Evolutionary conservation across 35 echinoderm and acorn worm genomes (phyloP).

Genomic region (Holothuria glaberrima): DNA sequence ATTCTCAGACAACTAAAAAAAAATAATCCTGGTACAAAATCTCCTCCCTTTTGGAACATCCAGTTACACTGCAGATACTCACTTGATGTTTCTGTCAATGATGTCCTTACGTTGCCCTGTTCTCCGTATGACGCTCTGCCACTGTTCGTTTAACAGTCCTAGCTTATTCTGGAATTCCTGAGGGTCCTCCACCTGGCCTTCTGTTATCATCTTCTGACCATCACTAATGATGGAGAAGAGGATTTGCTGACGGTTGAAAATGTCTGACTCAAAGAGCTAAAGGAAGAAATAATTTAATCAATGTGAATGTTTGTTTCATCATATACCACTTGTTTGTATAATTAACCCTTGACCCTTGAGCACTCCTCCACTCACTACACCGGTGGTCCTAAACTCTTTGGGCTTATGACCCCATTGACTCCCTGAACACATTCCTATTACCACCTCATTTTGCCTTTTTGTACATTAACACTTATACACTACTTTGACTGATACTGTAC

Average conservation of each 20-base stretch:
- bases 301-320: not conserved
- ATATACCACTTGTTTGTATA: too few species aligned
- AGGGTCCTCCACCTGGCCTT: conserved; percentile 91
- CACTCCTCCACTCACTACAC: too few species aligned
- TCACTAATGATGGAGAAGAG: conserved; percentile 99
- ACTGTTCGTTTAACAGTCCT: conserved; percentile 91
- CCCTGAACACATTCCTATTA: too few species aligned
- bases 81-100: conserved; percentile 97
- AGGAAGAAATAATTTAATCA: not conserved
- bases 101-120: conserved; percentile 87
- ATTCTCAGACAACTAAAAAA: too few species aligned
- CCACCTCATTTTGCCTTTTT: too few species aligned
- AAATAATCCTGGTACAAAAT: too few species aligned
- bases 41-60: too few species aligned
- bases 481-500: too few species aligned
- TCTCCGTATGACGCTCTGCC: conserved; percentile 95
- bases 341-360: too few species aligned
- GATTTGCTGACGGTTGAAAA: conserved; percentile 99
- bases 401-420: too few species aligned
- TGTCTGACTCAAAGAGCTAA: conserved; percentile 98
- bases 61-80: not conserved
- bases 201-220: conserved; percentile 93
- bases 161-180: conserved; percentile 93
- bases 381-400: too few species aligned
- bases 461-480: too few species aligned